These are phyloP conservation scores for Sinosuthora webbiana DNA, from an alignment of 2,113 vertebrate genomes.

Conservation along the genomic window DNA sequence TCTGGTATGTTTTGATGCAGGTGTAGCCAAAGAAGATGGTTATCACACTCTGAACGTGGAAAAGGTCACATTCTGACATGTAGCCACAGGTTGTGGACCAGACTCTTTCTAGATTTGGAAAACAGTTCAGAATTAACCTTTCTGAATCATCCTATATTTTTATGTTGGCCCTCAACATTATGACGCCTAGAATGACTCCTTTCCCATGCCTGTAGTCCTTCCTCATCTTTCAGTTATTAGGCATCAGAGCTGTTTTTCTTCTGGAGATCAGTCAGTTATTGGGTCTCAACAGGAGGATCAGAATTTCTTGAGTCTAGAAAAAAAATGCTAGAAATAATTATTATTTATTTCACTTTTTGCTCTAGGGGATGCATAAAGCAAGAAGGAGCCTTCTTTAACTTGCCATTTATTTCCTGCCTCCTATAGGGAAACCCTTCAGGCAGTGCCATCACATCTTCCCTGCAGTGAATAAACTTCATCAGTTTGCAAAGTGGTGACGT, in stretches of 20 bases:
- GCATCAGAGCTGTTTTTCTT: neutral
- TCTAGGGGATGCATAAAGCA: neutral
- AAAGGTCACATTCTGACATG: neutral
- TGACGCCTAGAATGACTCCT: neutral
- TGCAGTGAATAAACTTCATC: neutral
- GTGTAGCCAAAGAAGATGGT: neutral
- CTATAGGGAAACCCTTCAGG: neutral
- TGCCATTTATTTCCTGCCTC: neutral
- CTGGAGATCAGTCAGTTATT: neutral
- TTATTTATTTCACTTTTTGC: neutral
- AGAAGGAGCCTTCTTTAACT: neutral
- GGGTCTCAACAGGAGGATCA: neutral
- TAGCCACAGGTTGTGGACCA: neutral
- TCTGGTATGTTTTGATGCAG: neutral
- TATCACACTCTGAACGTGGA: neutral
- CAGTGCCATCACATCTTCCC: neutral
- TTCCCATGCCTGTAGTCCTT: neutral
- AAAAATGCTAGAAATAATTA: neutral
- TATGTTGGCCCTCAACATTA: neutral
- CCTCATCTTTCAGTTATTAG: neutral
- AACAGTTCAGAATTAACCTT: neutral
- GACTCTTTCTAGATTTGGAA: neutral
- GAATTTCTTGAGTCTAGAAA: neutral
- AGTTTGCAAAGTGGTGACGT: neutral
- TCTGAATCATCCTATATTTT: neutral